A percentile compares a stretch with the other conserved stretches of the same genome.
phyloP scores from a whole-genome alignment of 1,140 invertebrate genomes.

The Ruditapes philippinarum region DNA sequence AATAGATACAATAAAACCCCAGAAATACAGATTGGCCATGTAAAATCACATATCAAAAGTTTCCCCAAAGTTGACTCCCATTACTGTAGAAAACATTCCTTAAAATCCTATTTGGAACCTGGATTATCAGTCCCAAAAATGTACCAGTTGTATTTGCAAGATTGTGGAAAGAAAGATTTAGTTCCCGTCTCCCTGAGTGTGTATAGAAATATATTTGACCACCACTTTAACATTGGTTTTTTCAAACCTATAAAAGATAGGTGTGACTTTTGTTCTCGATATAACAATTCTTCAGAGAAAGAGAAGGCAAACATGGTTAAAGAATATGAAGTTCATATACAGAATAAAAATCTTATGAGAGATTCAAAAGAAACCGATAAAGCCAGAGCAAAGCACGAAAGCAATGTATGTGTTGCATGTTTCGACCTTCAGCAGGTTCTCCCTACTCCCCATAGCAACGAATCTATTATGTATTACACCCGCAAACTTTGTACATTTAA shows the following conservation, averaged over 20 bases:
- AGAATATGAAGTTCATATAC: background rate
- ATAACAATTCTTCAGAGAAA: background rate
- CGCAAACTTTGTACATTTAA: conserved; percentile 19
- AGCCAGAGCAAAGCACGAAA: background rate
- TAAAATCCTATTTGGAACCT: background rate
- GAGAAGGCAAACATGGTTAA: background rate
- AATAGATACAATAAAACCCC: background rate
- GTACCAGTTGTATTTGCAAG: background rate
- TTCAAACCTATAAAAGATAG: background rate
- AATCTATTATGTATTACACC: conserved; percentile 5
- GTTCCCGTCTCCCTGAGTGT: background rate
- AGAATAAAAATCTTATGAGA: too few species aligned
- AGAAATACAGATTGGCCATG: background rate
- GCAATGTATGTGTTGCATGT: background rate
- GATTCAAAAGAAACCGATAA: background rate
- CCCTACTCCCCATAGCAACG: background rate
- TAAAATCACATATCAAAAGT: conserved; percentile 39
- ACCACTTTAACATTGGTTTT: background rate
- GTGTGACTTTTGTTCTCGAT: background rate
- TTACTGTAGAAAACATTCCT: conserved; percentile 32
- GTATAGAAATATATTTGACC: conserved; percentile 17
- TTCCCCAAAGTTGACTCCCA: conserved; percentile 29
- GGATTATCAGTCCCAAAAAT: conserved; percentile 15
- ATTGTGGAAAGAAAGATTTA: background rate
- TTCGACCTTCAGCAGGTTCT: conserved; percentile 36